Evolutionary conservation across 2,888 invertebrate species (phyloP).

Genomic region (Colletes collaris): DNA sequence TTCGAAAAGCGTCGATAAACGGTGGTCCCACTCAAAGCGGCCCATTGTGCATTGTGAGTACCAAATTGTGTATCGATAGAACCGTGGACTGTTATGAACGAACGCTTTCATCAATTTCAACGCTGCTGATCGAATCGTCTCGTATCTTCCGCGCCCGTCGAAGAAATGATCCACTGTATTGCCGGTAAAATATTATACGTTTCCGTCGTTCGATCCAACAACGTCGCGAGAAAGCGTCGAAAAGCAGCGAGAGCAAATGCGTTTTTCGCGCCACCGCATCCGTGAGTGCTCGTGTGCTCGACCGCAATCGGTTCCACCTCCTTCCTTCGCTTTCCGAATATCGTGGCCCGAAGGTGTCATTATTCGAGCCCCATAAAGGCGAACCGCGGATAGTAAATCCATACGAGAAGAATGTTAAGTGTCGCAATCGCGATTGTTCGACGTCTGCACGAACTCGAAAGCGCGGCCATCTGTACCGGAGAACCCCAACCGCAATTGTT

Average conservation of each 20-base stretch:
- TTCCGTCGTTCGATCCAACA: not conserved
- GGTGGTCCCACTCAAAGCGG: conserved; percentile 18
- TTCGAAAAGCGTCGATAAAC: not conserved
- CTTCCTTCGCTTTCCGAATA: conserved; percentile 60
- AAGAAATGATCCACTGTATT: conserved; percentile 5
- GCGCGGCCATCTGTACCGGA: conserved; percentile 68
- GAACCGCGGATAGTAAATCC: conserved; percentile 58
- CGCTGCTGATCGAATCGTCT: conserved; percentile 9
- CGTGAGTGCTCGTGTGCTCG: conserved; percentile 19
- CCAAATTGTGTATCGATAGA: conserved; percentile 41
- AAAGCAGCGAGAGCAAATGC: conserved; percentile 7
- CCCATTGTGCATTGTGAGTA: conserved; percentile 28
- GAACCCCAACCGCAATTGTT: conserved; percentile 66
- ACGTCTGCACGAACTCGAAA: conserved; percentile 49
- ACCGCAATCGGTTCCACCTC: conserved; percentile 62
- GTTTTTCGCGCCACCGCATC: not conserved
- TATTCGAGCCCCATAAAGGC: conserved; percentile 74
- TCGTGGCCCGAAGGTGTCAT: conserved; percentile 71
- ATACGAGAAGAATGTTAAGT: conserved; percentile 70
- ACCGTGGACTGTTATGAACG: conserved; percentile 26
- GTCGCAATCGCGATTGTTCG: conserved; percentile 72
- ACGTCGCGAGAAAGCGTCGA: conserved; percentile 11
- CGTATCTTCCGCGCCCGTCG: not conserved
- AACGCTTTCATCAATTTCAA: conserved; percentile 43
- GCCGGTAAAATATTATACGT: not conserved